phyloP scores from a whole-genome alignment of 2,797 vertebrate genomes.

The Ibycter americanus region DNA sequence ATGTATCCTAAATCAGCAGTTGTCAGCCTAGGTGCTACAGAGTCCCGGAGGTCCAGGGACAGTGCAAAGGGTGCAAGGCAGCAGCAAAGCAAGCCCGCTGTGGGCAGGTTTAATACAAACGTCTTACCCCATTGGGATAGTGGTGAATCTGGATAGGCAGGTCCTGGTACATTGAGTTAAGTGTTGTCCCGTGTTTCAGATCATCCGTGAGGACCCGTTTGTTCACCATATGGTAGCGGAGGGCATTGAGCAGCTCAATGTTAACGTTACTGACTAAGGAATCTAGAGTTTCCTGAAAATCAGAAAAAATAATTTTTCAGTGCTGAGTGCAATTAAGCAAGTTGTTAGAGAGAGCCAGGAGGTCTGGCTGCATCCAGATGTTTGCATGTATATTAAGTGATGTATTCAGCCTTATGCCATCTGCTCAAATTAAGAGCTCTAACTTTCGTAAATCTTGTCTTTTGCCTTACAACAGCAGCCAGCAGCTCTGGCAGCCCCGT shows the following conservation, averaged over 20 bases:
- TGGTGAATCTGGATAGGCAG: constrained; percentile 93
- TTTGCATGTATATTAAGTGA: neutral
- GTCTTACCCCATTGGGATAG: constrained; percentile 91
- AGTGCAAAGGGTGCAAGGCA: neutral
- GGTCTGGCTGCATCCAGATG: neutral
- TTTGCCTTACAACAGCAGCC: neutral
- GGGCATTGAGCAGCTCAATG: constrained; percentile 95
- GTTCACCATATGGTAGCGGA: constrained; percentile 97
- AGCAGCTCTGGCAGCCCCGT: neutral
- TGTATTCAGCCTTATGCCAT: neutral
- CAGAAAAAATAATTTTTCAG: neutral
- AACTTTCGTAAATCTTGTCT: neutral
- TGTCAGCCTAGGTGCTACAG: neutral
- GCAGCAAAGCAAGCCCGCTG: neutral
- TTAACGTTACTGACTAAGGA: constrained; percentile 98
- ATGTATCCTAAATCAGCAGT: rapidly evolving
- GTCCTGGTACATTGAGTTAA: constrained; percentile 96
- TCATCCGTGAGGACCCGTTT: constrained; percentile 91
- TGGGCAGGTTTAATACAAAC: neutral
- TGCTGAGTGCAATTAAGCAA: neutral
- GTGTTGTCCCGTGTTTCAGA: constrained; percentile 85
- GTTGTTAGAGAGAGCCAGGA: neutral
- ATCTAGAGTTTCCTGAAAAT: constrained; percentile 91
- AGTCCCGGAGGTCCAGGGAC: neutral
- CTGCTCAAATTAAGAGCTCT: neutral